A percentile compares a stretch with the other conserved stretches of the same genome.
phyloP scores from a whole-genome alignment of 2,888 invertebrate genomes.

The Dyspetes luteomarginatus region DNA sequence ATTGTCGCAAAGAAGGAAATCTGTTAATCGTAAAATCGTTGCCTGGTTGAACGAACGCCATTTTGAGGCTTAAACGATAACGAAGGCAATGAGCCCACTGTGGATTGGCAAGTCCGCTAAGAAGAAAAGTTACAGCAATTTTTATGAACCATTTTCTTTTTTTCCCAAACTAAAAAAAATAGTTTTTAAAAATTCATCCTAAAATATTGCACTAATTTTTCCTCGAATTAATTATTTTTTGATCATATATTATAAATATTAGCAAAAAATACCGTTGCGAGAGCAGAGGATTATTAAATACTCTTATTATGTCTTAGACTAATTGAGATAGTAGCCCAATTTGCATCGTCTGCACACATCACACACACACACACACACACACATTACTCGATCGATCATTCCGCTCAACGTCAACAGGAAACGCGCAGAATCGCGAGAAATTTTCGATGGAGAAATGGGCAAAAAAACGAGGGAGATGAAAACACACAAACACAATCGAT shows the following conservation, averaged over 20 bases:
- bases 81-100: too few species aligned
- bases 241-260: neutral
- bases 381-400: constrained; percentile 41
- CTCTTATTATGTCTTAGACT: constrained; percentile 1
- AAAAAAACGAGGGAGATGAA: constrained; percentile 37
- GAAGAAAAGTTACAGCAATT: too few species aligned
- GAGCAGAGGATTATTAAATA: constrained; percentile 13
- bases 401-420: constrained; percentile 45
- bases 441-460: constrained; percentile 48
- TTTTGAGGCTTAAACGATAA: too few species aligned
- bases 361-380: neutral
- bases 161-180: neutral
- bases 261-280: constrained; percentile 9
- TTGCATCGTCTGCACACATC: neutral
- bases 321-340: constrained; percentile 13
- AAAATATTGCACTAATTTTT: too few species aligned
- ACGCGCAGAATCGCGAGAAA: constrained; percentile 40
- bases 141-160: neutral
- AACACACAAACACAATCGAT: constrained; percentile 36
- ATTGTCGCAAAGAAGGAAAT: too few species aligned
- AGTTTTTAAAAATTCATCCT: too few species aligned
- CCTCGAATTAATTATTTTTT: neutral
- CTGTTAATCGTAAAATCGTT: too few species aligned
- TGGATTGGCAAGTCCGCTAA: too few species aligned
- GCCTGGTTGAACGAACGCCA: too few species aligned